Percentiles rank a stretch among this genome's conserved stretches.
Evolutionary conservation across 2,888 invertebrate species (phyloP).

Genomic region (Timema cristinae): DNA sequence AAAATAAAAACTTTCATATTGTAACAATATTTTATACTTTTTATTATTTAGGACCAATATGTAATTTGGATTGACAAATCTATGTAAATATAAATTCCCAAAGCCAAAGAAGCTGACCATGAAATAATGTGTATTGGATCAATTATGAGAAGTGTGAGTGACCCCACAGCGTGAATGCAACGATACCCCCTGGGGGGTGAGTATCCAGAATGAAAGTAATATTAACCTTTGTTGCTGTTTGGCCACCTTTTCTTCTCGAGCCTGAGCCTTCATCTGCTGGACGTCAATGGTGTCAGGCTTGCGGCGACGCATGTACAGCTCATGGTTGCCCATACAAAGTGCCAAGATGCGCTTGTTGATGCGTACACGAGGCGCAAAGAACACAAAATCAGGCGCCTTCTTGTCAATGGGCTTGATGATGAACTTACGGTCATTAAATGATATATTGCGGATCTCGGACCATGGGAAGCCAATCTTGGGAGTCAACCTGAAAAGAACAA

Average conservation of each 20-base stretch:
- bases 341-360: slow-evolving; percentile 99
- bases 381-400: slow-evolving; percentile 99
- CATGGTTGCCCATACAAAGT: slow-evolving; percentile 99
- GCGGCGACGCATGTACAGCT: slow-evolving; percentile 96
- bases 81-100: no score
- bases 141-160: no score
- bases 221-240: slow-evolving; percentile 86
- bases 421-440: slow-evolving; percentile 99
- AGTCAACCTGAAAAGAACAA: slow-evolving; percentile 64
- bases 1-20: no score
- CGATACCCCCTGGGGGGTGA: no score
- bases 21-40: no score
- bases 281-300: slow-evolving; percentile 99
- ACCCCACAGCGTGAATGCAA: no score
- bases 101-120: no score
- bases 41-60: no score
- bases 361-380: slow-evolving; percentile 95
- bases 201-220: no score
- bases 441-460: slow-evolving; percentile 99
- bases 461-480: slow-evolving; percentile 99
- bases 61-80: no score
- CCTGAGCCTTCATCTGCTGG: slow-evolving; percentile 99
- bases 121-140: no score
- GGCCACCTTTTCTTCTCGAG: slow-evolving; percentile 89
- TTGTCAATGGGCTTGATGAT: slow-evolving; percentile 99